phyloP scores from a whole-genome alignment of 2,888 invertebrate species.

The Xanthostigma xanthostigma region DNA sequence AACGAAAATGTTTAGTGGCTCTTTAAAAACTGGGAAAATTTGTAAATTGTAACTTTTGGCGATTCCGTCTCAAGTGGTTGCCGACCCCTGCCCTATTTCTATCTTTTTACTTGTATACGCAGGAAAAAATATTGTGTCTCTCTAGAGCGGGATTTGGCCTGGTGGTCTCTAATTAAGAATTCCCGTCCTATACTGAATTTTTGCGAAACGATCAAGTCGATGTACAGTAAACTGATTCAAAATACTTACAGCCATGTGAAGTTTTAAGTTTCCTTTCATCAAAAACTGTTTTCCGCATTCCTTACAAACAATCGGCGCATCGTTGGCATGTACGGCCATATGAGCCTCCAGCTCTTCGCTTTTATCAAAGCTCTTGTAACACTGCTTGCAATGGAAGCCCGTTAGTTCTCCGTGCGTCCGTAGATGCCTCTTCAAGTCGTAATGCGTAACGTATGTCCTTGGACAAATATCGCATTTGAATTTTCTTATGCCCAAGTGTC shows the following conservation, averaged over 20 bases:
- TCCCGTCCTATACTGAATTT: too few species aligned
- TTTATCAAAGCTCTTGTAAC: neutral
- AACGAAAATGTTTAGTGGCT: too few species aligned
- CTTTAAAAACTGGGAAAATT: too few species aligned
- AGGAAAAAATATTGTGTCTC: too few species aligned
- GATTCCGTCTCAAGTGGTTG: too few species aligned
- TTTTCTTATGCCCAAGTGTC: too few species aligned
- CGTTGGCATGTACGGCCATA: slow-evolving; percentile 2
- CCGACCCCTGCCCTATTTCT: too few species aligned
- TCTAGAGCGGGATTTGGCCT: too few species aligned
- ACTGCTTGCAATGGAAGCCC: neutral
- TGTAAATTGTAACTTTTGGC: too few species aligned
- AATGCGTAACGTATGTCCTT: neutral
- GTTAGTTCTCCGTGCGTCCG: neutral
- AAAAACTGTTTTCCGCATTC: slow-evolving; percentile 6
- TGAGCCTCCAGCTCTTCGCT: slow-evolving; percentile 4
- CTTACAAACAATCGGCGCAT: slow-evolving; percentile 4
- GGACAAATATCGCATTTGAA: neutral
- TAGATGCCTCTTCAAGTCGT: neutral
- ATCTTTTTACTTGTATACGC: too few species aligned
- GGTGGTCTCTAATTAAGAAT: too few species aligned
- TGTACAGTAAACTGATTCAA: neutral
- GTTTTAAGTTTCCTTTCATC: slow-evolving; percentile 1
- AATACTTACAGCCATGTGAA: neutral
- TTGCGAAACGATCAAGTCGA: neutral